phyloP scores from a whole-genome alignment of 35 echinoderm and acorn worm species.

The Hemicentrotus pulcherrimus region DNA sequence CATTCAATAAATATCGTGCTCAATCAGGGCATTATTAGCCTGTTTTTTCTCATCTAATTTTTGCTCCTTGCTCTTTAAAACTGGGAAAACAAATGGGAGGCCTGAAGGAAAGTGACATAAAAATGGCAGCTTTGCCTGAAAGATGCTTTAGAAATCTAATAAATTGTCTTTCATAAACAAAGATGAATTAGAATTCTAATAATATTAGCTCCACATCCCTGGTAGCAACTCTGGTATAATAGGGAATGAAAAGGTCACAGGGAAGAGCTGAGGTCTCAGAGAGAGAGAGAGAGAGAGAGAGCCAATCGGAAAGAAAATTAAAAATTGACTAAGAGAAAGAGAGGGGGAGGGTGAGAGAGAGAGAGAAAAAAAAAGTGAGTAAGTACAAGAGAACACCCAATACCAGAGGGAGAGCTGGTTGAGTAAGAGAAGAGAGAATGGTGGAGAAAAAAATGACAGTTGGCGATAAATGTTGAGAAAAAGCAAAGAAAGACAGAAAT shows the following conservation, averaged over 20 bases:
- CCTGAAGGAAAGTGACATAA: neutral
- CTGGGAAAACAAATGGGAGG: conserved; percentile 8
- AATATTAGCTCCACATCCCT: conserved; percentile 40
- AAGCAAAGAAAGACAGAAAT: too few species aligned
- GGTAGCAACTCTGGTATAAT: neutral
- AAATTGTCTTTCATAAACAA: conserved; percentile 42
- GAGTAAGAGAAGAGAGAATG: conserved; percentile 30
- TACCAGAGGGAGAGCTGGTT: too few species aligned
- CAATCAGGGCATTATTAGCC: conserved; percentile 9
- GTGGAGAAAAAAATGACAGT: neutral
- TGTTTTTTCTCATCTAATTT: neutral
- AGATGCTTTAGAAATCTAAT: conserved; percentile 34
- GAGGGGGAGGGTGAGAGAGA: neutral
- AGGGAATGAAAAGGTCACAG: neutral
- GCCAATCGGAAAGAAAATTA: neutral
- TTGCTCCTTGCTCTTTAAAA: neutral
- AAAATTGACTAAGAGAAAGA: neutral
- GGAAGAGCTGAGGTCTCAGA: neutral
- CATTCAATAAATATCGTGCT: neutral
- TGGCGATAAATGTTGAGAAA: too few species aligned
- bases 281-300: neutral
- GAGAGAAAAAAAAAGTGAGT: neutral
- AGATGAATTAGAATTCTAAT: conserved; percentile 40
- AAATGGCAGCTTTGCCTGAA: conserved; percentile 17
- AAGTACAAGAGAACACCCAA: too few species aligned